Base-by-base conservation (phyloP, 2,888 invertebrate genomes). In the Cosmia trapezina region DNA sequence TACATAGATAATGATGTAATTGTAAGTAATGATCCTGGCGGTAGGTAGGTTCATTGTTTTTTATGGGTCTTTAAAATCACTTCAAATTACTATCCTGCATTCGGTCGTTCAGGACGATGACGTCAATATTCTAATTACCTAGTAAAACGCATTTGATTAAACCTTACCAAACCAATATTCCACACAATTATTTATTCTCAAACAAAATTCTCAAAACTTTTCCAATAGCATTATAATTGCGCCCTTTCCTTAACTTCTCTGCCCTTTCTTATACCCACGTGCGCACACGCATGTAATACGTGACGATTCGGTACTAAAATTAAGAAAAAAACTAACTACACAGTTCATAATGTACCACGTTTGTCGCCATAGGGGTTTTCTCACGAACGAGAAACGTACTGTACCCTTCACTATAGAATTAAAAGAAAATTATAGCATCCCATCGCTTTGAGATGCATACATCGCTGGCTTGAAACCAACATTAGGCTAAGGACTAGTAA, bases 281-380 rank as follows among this genome's bases (percentile, higher is more conserved):
- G 75, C 65, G 69, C 53, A 28, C 86, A 87, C 75, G 75, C 82
- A 84, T 78, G 65, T 62, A 81, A 76, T 85, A 88, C 88, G 87
- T 89, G 88, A 90, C 85, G 85, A 74, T 80, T 76, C 65, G 37
- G 64, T 76, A 83, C 72, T 73, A 73, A 85, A 85, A 78, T 86
- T 77, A 82, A 84, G 73, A 84, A 86, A 89, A 86, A 81, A 84
- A 78, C 68, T 82, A 86, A 87, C 81, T 85, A 90, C 88, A 84
- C 85, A 83, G 82, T 87, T 87, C 88, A 86, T 86, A 88, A 84
- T 81, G 83, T 86, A 84, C 86, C 71, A 76, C 70, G 73, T 76
- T 85, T 89, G 91, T 93, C 92, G 93, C 94, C 94, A 90, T 89
- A 85, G 91, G 94, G 93, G 89, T 78, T 93, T 94, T 94, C 94